phyloP scores from a whole-genome alignment of 64 coral and sea anemone species.

The Acropora yongei region DNA sequence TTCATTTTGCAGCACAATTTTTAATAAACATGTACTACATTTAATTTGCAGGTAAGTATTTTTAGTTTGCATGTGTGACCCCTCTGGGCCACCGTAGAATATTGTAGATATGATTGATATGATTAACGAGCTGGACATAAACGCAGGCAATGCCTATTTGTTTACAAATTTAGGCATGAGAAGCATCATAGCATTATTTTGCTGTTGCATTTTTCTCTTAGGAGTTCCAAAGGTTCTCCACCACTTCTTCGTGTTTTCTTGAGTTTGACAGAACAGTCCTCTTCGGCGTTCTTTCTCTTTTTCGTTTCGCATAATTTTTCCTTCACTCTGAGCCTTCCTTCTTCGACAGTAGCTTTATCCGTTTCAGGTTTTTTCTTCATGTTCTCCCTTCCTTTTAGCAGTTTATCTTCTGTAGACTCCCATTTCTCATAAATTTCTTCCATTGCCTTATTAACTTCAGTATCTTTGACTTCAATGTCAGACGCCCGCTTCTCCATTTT shows the following conservation, averaged over 20 bases:
- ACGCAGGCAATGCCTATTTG: too few relatives aligned
- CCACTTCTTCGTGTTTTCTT: slow-evolving; percentile 50
- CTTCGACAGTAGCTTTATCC: slow-evolving; percentile 54
- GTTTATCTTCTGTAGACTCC: slow-evolving; percentile 19
- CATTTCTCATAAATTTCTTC: slow-evolving; percentile 45
- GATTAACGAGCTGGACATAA: too few relatives aligned
- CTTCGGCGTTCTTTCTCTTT: slow-evolving; percentile 10
- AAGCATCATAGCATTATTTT: slow-evolving; percentile 26
- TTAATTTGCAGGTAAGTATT: too few relatives aligned
- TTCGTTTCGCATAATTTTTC: slow-evolving; percentile 41
- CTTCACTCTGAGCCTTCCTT: slow-evolving; percentile 28
- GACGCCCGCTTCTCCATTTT: slow-evolving; percentile 33
- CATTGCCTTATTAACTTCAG: slow-evolving; percentile 40
- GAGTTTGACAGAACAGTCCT: not conserved
- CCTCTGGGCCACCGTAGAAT: too few relatives aligned
- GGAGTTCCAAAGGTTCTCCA: slow-evolving; percentile 26
- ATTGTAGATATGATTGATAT: too few relatives aligned
- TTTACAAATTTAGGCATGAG: not conserved
- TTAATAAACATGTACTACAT: too few relatives aligned
- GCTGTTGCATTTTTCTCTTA: slow-evolving; percentile 9
- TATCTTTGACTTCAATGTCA: slow-evolving; percentile 57
- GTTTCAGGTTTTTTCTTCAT: slow-evolving; percentile 20
- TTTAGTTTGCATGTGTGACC: too few relatives aligned
- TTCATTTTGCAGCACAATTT: too few relatives aligned
- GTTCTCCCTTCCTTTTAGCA: not conserved